Evolutionary conservation across 2,888 invertebrate genomes (phyloP), one percentile per base, ranked within the genome.

Genomic region (Matsumyia berberina): DNA sequence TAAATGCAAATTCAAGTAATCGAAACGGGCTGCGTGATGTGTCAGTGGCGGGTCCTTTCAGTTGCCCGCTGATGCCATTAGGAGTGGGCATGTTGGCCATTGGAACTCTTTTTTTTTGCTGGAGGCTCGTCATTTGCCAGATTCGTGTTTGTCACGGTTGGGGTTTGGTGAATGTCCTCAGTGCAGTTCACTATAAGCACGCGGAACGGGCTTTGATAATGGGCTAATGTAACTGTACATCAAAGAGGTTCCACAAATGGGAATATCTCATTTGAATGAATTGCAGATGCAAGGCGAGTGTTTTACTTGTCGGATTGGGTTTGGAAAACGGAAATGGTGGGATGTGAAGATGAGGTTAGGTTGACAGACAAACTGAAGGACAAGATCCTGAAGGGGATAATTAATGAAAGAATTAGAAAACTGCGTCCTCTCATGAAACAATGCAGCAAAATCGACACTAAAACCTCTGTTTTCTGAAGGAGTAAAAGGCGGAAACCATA

Each of bases 1-100:
- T 74, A 76, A 85, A 85, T 85, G 85, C 85, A 85, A 85, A 85
- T 85, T 70, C 58, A 39, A 35, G 77, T 69, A 80, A 74, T 80
- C 79, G 66, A 9, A 55, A 33, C 60, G 64, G 77, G 24, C 77
- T 78, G 83, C 74, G 74, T 85, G 80, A 85, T 74, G 44, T 74
- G 64, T 67, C 69, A 74, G 64, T 31, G 73, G 74, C 29, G 74
- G 55, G 53, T 69, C 64, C 72, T 80, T 80, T 74, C 53, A 80
- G 46, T 53, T 60, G 49, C 11, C 35, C 64, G 70, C 12, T 46
- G 80, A 69, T 64, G 11, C 69, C 81, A 81, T 81, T 81, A 81
- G 69, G 62, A 31, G 33, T 60, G 29, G 6, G 35, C 9, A 44
- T 39, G 19, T n/a, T 35, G 44, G 55, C 17, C 29, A 19, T 44